Evolutionary conservation across 1,140 invertebrate species (phyloP).

Genomic region (Reticulitermes speratus): DNA sequence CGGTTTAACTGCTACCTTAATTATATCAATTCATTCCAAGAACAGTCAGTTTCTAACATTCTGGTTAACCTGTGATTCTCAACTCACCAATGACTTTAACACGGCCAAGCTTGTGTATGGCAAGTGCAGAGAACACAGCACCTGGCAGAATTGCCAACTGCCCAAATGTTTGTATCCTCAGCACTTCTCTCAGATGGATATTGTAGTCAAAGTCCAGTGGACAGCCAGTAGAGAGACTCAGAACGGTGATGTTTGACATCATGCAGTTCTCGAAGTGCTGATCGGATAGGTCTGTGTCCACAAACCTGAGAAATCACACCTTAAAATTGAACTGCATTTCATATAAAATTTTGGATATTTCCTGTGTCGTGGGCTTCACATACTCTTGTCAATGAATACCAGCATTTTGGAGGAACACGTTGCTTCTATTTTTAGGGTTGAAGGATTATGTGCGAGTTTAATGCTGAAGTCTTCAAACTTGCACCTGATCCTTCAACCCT

Average conservation of each 20-base stretch:
- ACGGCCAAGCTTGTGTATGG: constrained; percentile 53
- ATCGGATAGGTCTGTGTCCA: constrained; percentile 36
- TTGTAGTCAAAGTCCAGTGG: constrained; percentile 47
- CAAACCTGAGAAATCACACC: constrained; percentile 7
- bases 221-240: constrained; percentile 44
- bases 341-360: no score
- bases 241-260: constrained; percentile 51
- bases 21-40: neutral
- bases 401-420: no score
- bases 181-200: constrained; percentile 42
- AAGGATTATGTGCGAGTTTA: no score
- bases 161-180: constrained; percentile 44
- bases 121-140: constrained; percentile 49
- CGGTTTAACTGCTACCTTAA: neutral
- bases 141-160: constrained; percentile 50
- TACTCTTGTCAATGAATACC: no score
- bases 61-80: neutral
- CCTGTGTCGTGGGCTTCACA: no score
- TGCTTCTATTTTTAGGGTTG: no score
- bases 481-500: no score
- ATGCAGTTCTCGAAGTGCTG: constrained; percentile 43
- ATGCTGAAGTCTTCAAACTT: no score
- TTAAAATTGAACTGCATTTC: neutral
- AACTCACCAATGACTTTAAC: constrained; percentile 49
- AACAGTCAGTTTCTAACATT: neutral